Conservation (phyloP, 2,113 vertebrate genomes). For the Fulmarus glacialis region DNA sequence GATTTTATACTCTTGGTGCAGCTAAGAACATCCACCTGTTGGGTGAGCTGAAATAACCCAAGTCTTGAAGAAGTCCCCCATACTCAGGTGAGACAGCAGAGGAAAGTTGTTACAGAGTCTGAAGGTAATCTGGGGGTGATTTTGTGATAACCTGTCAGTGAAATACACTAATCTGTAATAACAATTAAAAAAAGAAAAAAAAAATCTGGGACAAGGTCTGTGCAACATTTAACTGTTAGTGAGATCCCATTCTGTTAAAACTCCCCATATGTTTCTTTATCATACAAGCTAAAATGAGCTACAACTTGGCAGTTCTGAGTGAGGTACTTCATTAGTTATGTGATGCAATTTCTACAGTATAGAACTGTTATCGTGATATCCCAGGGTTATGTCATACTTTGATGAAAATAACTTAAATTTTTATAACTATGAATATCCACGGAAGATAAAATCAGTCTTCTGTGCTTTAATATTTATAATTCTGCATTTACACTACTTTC, state of each 20-base stretch:
- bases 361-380: background rate
- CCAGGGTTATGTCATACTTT: background rate
- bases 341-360: background rate
- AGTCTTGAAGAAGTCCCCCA: background rate
- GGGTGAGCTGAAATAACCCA: background rate
- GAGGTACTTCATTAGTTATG: background rate
- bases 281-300: background rate
- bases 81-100: background rate
- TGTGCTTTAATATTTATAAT: background rate
- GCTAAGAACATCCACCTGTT: background rate
- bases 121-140: background rate
- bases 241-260: background rate
- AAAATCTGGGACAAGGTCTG: background rate
- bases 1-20: background rate
- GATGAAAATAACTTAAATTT: background rate
- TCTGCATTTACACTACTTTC: background rate
- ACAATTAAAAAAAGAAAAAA: no score
- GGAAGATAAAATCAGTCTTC: background rate
- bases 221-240: background rate
- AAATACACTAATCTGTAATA: background rate
- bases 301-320: background rate
- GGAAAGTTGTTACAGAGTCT: background rate
- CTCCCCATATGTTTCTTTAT: background rate
- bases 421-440: background rate
- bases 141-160: background rate